phyloP scores from a whole-genome alignment of 2,888 invertebrate species.

The Idaea aversata region DNA sequence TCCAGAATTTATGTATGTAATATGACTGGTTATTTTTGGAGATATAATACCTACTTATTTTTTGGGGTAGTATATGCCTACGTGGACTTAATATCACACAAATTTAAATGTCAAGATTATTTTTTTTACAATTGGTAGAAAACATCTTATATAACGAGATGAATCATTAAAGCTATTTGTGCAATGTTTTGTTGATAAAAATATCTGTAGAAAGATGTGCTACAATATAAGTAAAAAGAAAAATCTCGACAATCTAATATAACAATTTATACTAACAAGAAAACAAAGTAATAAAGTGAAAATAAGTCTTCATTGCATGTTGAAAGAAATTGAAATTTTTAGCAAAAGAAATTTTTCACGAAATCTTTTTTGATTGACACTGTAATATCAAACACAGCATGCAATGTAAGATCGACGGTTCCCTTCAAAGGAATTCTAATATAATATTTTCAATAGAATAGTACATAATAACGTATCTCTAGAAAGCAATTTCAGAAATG shows the following conservation, averaged over 20 bases:
- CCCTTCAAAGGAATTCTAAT: constrained; percentile 7
- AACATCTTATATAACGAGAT: background rate
- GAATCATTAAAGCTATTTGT: too few species aligned
- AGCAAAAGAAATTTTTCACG: background rate
- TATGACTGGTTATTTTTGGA: background rate
- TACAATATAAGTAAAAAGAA: background rate
- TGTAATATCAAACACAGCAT: constrained; percentile 28
- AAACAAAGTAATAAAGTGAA: background rate
- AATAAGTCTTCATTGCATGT: constrained; percentile 13
- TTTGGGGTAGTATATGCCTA: background rate
- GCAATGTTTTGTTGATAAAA: too few species aligned
- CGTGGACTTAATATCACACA: background rate
- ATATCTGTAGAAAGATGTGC: too few species aligned
- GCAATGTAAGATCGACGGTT: constrained; percentile 23
- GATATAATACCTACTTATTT: background rate
- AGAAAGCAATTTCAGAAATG: constrained; percentile 13
- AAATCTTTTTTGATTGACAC: background rate
- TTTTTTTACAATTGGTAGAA: background rate
- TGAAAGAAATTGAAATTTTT: constrained; percentile 4
- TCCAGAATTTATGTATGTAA: background rate
- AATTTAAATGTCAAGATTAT: background rate
- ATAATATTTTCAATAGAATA: background rate
- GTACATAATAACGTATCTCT: constrained; percentile 5
- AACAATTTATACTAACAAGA: background rate
- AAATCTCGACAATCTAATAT: background rate